Conservation (phyloP, 2,113 vertebrate genomes). For the Hemiprocne comata region DNA sequence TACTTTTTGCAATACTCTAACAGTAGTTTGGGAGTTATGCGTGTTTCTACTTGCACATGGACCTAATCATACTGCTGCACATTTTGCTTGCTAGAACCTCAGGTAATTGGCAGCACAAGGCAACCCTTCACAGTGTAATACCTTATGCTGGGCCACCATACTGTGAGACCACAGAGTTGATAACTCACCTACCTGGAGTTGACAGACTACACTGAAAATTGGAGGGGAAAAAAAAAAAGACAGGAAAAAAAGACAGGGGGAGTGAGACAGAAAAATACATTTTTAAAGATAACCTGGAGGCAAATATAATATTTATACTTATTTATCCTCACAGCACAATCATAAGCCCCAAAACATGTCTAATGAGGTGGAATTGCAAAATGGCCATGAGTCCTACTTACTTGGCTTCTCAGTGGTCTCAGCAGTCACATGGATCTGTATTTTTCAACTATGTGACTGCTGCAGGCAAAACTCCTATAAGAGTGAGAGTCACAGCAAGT, state of each 20-base stretch:
- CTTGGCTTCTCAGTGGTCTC: slow-evolving; percentile 74
- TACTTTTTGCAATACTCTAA: neutral
- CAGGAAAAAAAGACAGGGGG: neutral
- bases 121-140: neutral
- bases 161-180: neutral
- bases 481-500: slow-evolving; percentile 56
- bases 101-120: slow-evolving; percentile 53
- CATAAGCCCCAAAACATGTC: slow-evolving; percentile 81
- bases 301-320: slow-evolving; percentile 91
- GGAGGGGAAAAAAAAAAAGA: neutral
- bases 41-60: neutral
- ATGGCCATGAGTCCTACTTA: slow-evolving; percentile 76
- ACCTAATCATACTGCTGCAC: neutral
- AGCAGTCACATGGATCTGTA: slow-evolving; percentile 75
- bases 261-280: slow-evolving; percentile 79
- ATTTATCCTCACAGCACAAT: slow-evolving; percentile 84
- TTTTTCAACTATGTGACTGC: slow-evolving; percentile 81
- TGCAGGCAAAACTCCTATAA: slow-evolving; percentile 81
- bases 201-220: slow-evolving; percentile 69
- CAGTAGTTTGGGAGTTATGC: neutral
- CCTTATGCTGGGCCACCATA: slow-evolving; percentile 29
- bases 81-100: neutral
- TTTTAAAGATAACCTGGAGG: slow-evolving; percentile 88
- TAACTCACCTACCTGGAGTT: slow-evolving; percentile 52
- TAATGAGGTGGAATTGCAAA: slow-evolving; percentile 87